Evolutionary conservation across 2,888 invertebrate genomes (phyloP).

Genomic region (Pachliopta kotzebuea): DNA sequence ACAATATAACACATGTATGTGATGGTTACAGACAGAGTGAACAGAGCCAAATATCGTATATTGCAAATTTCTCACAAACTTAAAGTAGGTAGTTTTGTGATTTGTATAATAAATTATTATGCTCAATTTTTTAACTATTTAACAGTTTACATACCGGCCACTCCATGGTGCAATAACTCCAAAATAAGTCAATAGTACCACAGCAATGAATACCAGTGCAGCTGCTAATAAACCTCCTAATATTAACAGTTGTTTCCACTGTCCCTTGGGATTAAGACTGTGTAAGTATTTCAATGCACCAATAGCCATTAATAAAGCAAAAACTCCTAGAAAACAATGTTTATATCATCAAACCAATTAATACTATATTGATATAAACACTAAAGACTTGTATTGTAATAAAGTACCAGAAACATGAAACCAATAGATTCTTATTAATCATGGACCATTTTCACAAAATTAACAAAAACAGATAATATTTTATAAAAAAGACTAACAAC

Average conservation of each 20-base stretch:
- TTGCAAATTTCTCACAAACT: too few relatives aligned
- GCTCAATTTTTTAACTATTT: neutral
- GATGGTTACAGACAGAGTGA: neutral
- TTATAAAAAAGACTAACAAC: too few relatives aligned
- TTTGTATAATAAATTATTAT: too few relatives aligned
- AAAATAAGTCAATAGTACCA: constrained; percentile 94
- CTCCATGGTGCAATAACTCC: constrained; percentile 98
- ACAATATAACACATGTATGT: neutral
- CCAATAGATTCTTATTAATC: too few relatives aligned
- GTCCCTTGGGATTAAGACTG: constrained; percentile 91
- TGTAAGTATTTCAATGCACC: constrained; percentile 93
- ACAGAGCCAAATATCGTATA: neutral
- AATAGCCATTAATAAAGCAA: constrained; percentile 94
- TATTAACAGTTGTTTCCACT: constrained; percentile 93
- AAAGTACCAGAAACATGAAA: too few relatives aligned
- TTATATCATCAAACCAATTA: too few relatives aligned
- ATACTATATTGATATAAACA: too few relatives aligned
- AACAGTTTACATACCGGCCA: constrained; percentile 80
- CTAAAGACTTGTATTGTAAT: too few relatives aligned
- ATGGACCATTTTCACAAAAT: too few relatives aligned
- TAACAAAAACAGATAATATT: too few relatives aligned
- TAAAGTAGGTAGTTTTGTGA: too few relatives aligned
- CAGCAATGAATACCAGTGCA: constrained; percentile 88
- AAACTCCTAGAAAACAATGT: constrained; percentile 86
- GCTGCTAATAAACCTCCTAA: constrained; percentile 89